phyloP scores from a whole-genome alignment of 1,140 invertebrate species.

The Aphelenchoides besseyi region DNA sequence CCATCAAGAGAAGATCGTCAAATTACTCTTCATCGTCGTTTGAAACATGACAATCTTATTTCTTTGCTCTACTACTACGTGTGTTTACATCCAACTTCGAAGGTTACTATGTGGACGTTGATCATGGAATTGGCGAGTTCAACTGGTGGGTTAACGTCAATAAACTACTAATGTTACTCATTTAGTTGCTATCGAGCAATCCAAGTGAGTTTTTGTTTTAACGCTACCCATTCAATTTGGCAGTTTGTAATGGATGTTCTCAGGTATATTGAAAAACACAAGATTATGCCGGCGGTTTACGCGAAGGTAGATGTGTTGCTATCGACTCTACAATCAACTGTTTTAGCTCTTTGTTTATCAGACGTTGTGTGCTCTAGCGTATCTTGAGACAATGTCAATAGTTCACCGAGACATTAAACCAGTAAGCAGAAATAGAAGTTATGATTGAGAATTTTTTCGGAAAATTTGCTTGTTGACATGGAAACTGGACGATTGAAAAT shows the following conservation, averaged over 20 bases:
- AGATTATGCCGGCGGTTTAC: conserved; percentile 26
- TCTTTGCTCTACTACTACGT: conserved; percentile 42
- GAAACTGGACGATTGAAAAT: conserved; percentile 28
- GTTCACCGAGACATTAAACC: conserved; percentile 37
- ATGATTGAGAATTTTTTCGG: background rate
- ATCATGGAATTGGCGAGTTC: conserved; percentile 40
- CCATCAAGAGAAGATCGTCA: conserved; percentile 38
- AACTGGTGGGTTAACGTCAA: conserved; percentile 20
- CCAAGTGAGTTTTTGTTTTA: too few relatives aligned
- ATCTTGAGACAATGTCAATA: conserved; percentile 22
- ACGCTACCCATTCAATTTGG: too few relatives aligned
- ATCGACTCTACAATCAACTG: too few relatives aligned
- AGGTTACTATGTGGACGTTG: conserved; percentile 36
- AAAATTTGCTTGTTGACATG: conserved; percentile 33
- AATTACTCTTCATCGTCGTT: conserved; percentile 33
- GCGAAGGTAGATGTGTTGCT: too few relatives aligned
- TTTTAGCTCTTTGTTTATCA: conserved; percentile 34
- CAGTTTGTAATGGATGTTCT: conserved; percentile 19
- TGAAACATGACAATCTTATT: conserved; percentile 39
- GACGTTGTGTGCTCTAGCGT: conserved; percentile 24
- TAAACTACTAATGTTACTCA: too few relatives aligned
- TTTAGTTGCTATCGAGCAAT: background rate
- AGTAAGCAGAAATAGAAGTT: too few relatives aligned
- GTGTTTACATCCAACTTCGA: conserved; percentile 31
- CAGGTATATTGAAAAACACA: conserved; percentile 6